Base-by-base conservation (phyloP, 1,140 invertebrate genomes). In the Heterodera carotae region DNA sequence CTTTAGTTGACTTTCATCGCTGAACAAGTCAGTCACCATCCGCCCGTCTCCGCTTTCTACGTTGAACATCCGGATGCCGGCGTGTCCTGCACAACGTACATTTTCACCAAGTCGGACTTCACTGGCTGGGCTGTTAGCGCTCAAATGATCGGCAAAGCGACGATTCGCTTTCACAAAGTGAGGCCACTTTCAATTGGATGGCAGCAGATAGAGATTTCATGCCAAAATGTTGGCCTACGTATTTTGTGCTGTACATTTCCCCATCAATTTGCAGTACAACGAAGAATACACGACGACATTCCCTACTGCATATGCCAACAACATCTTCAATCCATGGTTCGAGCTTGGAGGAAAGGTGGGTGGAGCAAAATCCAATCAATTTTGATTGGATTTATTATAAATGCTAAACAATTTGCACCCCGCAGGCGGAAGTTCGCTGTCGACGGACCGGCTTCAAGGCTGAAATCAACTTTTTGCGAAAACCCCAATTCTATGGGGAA, bases 11-110 rank as follows among this genome's bases (percentile, higher is more conserved):
- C 84, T 1, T 99, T 98, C 89, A 91, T 96, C 77, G 95, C 96
- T 2, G 97, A 99, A 89, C 97, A 99, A 90, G 97, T 99, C 5
- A 98, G 95, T 10, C 97, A 99, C 91, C 97, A 99, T 91, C 97
- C 97, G 15, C 97, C 97, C 87, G 89, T 90, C 71, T 90, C 90
- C 39, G 90, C 90, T n/a, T 90, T 91, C 78, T 91, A 91, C 84
- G 89, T 89, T 22, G 90, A 91, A 78, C 87, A 89, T 83, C 84
- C 82, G 39, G 87, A 85, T 67, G 89, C 89, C 68, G 79, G 84
- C 25, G 89, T 91, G 12, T 88, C 88, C 5, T 81, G 90, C 34
- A 89, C 89, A 82, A 90, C 89, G n/a, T 89, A 90, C 77, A 90
- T 90, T 36, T 90, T 89, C 88, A 90, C 90, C 27, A 90, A 91